Evolutionary conservation across 1,140 invertebrate species (phyloP).

Genomic region (Tribolium madens): DNA sequence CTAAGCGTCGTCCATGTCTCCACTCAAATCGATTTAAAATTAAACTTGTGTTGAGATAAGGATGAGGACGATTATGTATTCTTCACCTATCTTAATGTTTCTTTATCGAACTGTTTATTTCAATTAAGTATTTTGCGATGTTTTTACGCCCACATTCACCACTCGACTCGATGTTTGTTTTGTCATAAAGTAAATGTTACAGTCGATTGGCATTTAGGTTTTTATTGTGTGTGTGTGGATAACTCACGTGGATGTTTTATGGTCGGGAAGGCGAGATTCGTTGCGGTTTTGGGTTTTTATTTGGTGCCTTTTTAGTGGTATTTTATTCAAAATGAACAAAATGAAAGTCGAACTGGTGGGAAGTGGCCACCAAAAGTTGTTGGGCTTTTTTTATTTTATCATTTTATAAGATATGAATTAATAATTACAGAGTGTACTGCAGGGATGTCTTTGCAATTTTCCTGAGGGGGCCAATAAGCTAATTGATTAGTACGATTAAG

Average conservation of each 20-base stretch:
- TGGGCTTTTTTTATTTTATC: too few species aligned
- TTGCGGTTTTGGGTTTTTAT: too few species aligned
- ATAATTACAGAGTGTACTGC: too few species aligned
- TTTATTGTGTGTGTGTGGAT: constrained; percentile 22
- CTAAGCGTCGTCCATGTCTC: constrained; percentile 55
- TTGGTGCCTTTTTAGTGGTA: neutral
- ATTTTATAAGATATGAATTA: too few species aligned
- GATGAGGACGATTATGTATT: constrained; percentile 59
- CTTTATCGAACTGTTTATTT: constrained; percentile 64
- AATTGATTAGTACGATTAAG: too few species aligned
- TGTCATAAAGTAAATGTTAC: constrained; percentile 58
- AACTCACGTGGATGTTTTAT: constrained; percentile 11
- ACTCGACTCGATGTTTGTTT: neutral
- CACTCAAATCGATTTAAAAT: constrained; percentile 65
- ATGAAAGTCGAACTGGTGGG: neutral
- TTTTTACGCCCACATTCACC: constrained; percentile 53
- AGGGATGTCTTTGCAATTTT: too few species aligned
- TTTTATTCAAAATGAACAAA: neutral
- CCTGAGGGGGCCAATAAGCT: too few species aligned
- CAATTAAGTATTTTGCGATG: constrained; percentile 65
- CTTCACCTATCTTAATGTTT: constrained; percentile 63
- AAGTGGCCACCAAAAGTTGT: too few species aligned
- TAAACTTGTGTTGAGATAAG: constrained; percentile 63
- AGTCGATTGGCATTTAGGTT: constrained; percentile 57
- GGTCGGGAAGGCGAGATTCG: neutral